Percentiles rank a stretch among this genome's conserved stretches.
These are phyloP conservation scores for Congeria kusceri DNA, from an alignment of 2,888 invertebrate genomes.

Conservation along the genomic window DNA sequence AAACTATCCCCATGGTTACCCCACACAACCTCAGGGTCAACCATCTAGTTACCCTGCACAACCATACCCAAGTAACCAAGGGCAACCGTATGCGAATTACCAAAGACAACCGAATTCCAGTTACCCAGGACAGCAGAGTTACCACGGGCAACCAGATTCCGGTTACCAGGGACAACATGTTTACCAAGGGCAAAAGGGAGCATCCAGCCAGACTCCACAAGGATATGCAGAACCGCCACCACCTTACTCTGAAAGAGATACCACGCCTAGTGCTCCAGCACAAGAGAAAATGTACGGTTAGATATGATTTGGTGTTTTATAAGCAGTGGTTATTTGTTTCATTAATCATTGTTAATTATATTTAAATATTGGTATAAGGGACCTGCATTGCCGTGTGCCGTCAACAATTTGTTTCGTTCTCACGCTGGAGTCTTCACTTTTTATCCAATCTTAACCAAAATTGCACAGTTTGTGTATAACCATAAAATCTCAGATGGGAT, in stretches of 20 bases:
- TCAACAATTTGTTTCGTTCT: no score
- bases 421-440: no score
- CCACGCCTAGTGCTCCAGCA: constrained; percentile 52
- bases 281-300: constrained; percentile 45
- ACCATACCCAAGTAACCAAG: not conserved
- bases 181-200: constrained; percentile 4
- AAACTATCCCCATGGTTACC: constrained; percentile 38
- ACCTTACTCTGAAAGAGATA: constrained; percentile 49
- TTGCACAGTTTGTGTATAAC: no score
- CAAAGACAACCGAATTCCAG: not conserved
- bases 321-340: not conserved
- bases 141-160: not conserved
- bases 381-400: no score
- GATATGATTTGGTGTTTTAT: not conserved
- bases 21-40: constrained; percentile 22
- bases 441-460: no score
- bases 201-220: constrained; percentile 1
- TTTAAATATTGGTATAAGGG: no score
- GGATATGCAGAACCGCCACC: constrained; percentile 48
- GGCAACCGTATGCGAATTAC: not conserved
- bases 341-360: no score
- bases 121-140: not conserved
- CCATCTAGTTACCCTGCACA: not conserved
- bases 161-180: not conserved
- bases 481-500: no score